Evolutionary conservation across 2,888 invertebrate genomes (phyloP).

Genomic region (Lasioglossum marginatum): DNA sequence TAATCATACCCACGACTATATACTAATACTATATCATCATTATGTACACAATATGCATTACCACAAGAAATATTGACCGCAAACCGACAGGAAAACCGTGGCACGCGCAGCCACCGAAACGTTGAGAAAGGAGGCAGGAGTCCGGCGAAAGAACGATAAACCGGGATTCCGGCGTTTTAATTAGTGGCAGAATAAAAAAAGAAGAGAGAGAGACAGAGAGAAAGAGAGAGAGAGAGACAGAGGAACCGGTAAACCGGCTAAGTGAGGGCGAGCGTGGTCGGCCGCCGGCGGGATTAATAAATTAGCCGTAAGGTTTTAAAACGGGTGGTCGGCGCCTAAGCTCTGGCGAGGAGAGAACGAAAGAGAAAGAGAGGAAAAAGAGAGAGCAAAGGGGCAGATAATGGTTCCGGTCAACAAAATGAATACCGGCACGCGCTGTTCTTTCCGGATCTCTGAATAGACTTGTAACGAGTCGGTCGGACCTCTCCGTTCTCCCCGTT

Average conservation of each 20-base stretch:
- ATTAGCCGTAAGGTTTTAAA: constrained; percentile 80
- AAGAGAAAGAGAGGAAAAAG: constrained; percentile 50
- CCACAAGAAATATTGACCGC: neutral
- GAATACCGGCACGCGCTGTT: constrained; percentile 83
- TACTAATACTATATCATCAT: neutral
- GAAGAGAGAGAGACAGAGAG: neutral
- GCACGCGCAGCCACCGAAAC: neutral
- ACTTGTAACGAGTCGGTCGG: constrained; percentile 83
- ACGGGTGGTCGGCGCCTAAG: constrained; percentile 64
- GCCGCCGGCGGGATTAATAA: constrained; percentile 77
- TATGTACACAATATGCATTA: neutral
- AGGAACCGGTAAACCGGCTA: constrained; percentile 46
- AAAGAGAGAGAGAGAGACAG: neutral
- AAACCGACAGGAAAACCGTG: neutral
- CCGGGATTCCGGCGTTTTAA: constrained; percentile 62
- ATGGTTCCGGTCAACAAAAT: constrained; percentile 83
- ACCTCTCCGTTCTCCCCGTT: constrained; percentile 65
- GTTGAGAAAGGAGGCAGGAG: constrained; percentile 1
- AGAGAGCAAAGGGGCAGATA: constrained; percentile 72
- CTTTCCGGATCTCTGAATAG: constrained; percentile 83
- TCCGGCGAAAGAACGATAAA: constrained; percentile 14
- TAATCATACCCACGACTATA: neutral
- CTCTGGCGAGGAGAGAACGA: constrained; percentile 41
- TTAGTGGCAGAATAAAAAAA: constrained; percentile 64
- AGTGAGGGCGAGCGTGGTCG: constrained; percentile 63